Conservation (phyloP, 2,888 invertebrate genomes). For the Nomada fabriciana region DNA sequence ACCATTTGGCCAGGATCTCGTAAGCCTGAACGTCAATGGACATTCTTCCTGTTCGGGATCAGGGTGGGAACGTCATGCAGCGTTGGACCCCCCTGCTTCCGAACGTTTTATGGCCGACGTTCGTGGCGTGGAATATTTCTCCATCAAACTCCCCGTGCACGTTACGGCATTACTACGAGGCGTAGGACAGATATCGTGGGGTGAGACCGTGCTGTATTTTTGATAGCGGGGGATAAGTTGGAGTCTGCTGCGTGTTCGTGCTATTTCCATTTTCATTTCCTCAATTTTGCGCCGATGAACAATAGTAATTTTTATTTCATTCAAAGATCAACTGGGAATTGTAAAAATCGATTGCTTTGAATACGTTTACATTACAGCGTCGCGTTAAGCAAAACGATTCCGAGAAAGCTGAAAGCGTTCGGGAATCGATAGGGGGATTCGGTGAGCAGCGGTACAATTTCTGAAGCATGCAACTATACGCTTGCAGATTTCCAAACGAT, state of each 20-base stretch:
- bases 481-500: constrained; percentile 61
- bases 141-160: constrained; percentile 73
- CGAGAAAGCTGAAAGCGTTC: not conserved
- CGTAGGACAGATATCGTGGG: constrained; percentile 54
- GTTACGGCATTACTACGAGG: constrained; percentile 65
- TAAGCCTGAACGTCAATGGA: constrained; percentile 70
- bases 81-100: constrained; percentile 71
- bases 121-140: constrained; percentile 76
- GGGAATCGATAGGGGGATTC: constrained; percentile 42
- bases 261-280: not conserved
- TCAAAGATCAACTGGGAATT: too few relatives aligned
- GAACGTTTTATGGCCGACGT: constrained; percentile 76
- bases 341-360: too few relatives aligned
- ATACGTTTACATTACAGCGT: not conserved
- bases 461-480: constrained; percentile 18
- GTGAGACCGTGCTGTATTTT: constrained; percentile 46
- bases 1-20: constrained; percentile 61
- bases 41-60: constrained; percentile 73
- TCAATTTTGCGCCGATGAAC: too few relatives aligned
- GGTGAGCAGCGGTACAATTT: constrained; percentile 22
- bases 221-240: not conserved
- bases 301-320: too few relatives aligned
- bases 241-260: not conserved
- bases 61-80: constrained; percentile 69
- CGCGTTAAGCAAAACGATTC: constrained; percentile 7